phyloP scores from a whole-genome alignment of 1,140 invertebrate genomes.

The Argopecten irradians region DNA sequence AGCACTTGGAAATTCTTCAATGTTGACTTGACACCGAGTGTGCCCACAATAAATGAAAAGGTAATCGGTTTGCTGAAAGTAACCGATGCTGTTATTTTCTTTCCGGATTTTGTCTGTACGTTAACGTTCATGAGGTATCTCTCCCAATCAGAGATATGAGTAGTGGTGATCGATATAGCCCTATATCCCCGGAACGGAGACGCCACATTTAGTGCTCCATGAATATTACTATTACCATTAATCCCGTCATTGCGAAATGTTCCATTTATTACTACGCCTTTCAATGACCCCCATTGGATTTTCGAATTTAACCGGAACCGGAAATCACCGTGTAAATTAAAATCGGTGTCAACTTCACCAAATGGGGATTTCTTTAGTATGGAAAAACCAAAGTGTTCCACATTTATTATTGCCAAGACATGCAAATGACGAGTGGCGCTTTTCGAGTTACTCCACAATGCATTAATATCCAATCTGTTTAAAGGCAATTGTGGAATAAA shows the following conservation, averaged over 20 bases:
- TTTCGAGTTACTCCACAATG: neutral
- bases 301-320: neutral
- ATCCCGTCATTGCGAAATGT: constrained; percentile 31
- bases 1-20: constrained; percentile 43
- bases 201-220: neutral
- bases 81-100: neutral
- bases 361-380: neutral
- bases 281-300: neutral
- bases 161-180: neutral
- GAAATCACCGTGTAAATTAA: neutral
- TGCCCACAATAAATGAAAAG: constrained; percentile 42
- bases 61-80: constrained; percentile 31
- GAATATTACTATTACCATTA: neutral
- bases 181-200: constrained; percentile 20
- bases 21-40: constrained; percentile 49
- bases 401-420: neutral
- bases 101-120: neutral
- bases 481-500: neutral
- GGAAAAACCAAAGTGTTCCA: neutral
- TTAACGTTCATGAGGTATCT: constrained; percentile 15
- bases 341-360: neutral
- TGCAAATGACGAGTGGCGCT: neutral
- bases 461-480: neutral
- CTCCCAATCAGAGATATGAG: neutral
- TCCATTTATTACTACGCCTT: constrained; percentile 1